Evolutionary conservation across 92 coral and sea anemone species (phyloP).

Genomic region (Zoanthus sansibaricus): DNA sequence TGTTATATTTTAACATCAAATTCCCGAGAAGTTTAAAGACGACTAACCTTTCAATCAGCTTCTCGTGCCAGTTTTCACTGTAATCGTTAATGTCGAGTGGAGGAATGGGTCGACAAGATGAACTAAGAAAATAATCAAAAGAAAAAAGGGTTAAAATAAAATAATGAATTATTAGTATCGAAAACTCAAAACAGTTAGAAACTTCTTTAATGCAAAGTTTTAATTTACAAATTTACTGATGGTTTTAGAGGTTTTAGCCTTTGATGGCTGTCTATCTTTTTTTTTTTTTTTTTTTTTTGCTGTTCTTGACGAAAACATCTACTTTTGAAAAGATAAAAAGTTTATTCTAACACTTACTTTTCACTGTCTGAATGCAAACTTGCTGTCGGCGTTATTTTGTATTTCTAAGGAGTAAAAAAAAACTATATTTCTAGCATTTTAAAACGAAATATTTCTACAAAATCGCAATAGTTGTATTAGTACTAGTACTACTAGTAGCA

Average conservation of each 20-base stretch:
- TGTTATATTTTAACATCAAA: no score
- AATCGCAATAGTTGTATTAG: no score
- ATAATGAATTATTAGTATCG: background rate
- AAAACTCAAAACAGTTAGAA: background rate
- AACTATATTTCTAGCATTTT: no score
- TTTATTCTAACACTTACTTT: background rate
- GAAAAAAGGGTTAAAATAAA: background rate
- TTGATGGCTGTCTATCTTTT: no score
- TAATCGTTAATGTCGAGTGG: constrained; percentile 71
- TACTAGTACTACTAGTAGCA: no score
- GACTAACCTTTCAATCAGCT: constrained; percentile 70
- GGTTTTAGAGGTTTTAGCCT: no score
- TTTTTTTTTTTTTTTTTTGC: no score
- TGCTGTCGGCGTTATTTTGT: background rate
- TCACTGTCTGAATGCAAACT: constrained; percentile 10
- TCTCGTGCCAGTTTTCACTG: constrained; percentile 84
- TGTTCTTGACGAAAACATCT: background rate
- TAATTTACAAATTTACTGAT: no score
- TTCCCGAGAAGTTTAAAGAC: background rate
- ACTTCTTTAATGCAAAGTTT: background rate
- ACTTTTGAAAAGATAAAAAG: background rate
- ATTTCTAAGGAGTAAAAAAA: background rate
- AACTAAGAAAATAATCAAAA: background rate
- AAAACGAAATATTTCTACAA: no score
- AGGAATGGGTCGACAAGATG: constrained; percentile 55